Evolutionary conservation across 1,140 invertebrate species (phyloP).

Genomic region (Helicoverpa zea): DNA sequence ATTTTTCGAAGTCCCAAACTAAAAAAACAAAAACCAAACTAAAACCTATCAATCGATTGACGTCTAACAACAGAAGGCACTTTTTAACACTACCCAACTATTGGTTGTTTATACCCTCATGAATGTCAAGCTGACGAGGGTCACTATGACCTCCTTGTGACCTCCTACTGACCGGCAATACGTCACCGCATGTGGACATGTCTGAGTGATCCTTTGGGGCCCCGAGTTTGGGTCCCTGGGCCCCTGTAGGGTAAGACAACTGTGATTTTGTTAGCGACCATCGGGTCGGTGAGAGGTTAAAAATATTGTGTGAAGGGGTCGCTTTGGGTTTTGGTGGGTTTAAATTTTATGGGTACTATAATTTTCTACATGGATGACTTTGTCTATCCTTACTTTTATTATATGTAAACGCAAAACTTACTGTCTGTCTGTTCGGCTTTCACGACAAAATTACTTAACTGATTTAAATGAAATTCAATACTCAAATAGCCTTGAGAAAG

Average conservation of each 20-base stretch:
- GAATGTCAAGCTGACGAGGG: slow-evolving; percentile 14
- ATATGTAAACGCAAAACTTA: too few species aligned
- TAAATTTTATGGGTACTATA: too few species aligned
- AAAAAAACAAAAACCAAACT: background rate
- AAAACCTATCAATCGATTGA: too few species aligned
- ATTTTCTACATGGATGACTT: too few species aligned
- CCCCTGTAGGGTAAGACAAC: background rate
- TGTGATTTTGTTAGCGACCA: background rate
- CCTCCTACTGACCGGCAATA: background rate
- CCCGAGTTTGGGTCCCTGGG: background rate
- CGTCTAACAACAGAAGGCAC: background rate
- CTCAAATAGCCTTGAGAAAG: too few species aligned
- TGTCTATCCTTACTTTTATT: too few species aligned
- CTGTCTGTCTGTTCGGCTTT: too few species aligned
- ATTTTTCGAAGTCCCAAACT: background rate
- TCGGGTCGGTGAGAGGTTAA: background rate
- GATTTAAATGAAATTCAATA: too few species aligned
- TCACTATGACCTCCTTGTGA: background rate
- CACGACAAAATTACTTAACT: too few species aligned
- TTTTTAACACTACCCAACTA: background rate
- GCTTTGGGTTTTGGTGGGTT: too few species aligned
- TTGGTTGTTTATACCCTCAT: background rate
- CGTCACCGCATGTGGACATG: background rate
- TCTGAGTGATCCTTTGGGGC: background rate
- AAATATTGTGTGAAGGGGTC: background rate